Conservation (phyloP, 2,797 vertebrate genomes). For the Corythornis leucogaster region DNA sequence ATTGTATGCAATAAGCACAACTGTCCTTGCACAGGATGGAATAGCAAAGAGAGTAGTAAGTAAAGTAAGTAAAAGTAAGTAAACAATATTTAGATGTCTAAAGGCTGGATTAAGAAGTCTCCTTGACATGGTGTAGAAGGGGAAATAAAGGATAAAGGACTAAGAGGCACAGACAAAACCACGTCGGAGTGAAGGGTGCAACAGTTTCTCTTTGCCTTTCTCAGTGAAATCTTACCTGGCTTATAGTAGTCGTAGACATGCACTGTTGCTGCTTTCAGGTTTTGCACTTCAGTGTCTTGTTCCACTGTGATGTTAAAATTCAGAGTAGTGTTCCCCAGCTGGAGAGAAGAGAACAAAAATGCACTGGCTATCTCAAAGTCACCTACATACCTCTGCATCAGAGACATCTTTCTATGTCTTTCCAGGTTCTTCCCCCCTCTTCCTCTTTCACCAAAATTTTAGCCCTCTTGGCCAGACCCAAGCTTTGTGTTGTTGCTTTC, state of each 20-base stretch:
- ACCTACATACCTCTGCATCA: not conserved
- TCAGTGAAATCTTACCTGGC: slow-evolving; percentile 52
- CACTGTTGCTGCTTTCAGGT: slow-evolving; percentile 68
- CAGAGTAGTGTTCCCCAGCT: slow-evolving; percentile 50
- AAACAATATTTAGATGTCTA: not conserved
- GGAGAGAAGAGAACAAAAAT: not conserved
- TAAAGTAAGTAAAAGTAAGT: too few relatives aligned
- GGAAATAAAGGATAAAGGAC: not conserved
- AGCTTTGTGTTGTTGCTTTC: not conserved
- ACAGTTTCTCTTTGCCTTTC: not conserved
- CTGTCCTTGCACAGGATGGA: not conserved
- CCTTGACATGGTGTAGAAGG: not conserved
- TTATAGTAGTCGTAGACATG: slow-evolving; percentile 75
- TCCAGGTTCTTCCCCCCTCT: not conserved
- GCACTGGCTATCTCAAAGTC: not conserved
- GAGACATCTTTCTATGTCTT: not conserved
- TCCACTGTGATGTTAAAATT: slow-evolving; percentile 64
- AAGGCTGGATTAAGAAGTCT: not conserved
- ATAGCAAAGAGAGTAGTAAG: not conserved
- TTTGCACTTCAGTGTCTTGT: slow-evolving; percentile 65
- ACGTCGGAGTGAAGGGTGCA: not conserved
- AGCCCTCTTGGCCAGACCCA: not conserved
- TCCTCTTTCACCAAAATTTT: not conserved
- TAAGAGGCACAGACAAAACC: not conserved
- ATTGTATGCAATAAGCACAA: not conserved